Base-by-base conservation (phyloP, 2,797 vertebrate species). In the Lagodon rhomboides region DNA sequence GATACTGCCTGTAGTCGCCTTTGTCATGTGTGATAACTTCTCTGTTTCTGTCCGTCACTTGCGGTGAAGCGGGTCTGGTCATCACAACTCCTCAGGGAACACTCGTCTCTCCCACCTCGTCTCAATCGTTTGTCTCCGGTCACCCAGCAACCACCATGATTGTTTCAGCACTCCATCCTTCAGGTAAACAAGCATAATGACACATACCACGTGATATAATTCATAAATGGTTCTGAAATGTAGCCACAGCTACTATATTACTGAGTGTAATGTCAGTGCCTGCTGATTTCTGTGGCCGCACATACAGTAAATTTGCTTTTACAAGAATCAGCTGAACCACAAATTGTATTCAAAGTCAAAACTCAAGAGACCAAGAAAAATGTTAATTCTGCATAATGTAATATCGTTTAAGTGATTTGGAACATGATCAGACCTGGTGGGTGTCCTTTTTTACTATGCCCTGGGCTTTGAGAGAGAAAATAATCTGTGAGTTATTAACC, bases 41-140 rank as follows among this genome's bases (percentile, higher is more conserved):
- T 49, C 18, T 53, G 64, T 68, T 47, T 44, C 22, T 73, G 62
- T 83, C 73, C 76, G 38, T 93, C 72, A 80, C 38, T 80, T 71
- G 89, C 54, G 73, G 49, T 95, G 91, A 95, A 97, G 98, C 98
- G 9, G 98, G 98, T 91, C 93, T 99, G 87, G 98, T 99, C 85
- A 98, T 99, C 93, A 98, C 97, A 7, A 98, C 98, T 87, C 97
- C 97, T 7, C 97, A 97, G 90, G 97, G 97, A 91, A 97, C 97
- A 22, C 93, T 99, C 66, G 97, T 99, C 83, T 98, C 97, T 81
- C 98, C 94, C 92, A 97, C 97, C 65, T 97, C 97, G 77, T 97
- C 98, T 77, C 97, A 98, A 85, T 97, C 98, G 4, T 97, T 95
- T 51, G 93, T 96, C 73, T 90, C 95, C 20, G 95, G 93, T 68